Conservation (phyloP, 2,113 vertebrate species). For the Platichthys flesus region DNA sequence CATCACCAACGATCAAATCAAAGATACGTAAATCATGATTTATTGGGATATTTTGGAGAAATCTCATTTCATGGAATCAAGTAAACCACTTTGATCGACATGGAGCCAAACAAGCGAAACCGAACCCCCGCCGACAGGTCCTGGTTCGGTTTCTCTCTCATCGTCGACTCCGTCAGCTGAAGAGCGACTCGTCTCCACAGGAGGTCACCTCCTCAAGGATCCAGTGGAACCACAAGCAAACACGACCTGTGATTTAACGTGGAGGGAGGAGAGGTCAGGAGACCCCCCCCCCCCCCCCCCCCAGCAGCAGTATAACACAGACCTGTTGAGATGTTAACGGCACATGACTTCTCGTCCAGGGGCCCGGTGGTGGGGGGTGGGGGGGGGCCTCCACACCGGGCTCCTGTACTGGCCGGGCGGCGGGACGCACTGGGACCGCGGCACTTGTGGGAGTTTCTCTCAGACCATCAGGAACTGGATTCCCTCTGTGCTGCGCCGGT, state of each 20-base stretch:
- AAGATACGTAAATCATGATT: too few relatives aligned
- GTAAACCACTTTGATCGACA: background rate
- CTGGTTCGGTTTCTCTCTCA: background rate
- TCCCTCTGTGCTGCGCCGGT: slow-evolving; percentile 62
- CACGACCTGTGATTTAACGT: slow-evolving; percentile 49
- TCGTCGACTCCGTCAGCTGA: background rate
- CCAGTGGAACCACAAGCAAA: slow-evolving; percentile 56
- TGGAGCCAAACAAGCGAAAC: background rate
- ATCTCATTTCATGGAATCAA: background rate
- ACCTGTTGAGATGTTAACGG: slow-evolving; percentile 70
- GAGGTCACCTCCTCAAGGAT: slow-evolving; percentile 27
- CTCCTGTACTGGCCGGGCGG: slow-evolving; percentile 49
- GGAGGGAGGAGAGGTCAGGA: slow-evolving; percentile 34
- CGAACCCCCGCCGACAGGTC: background rate
- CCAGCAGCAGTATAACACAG: slow-evolving; percentile 66
- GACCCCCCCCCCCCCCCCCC: slow-evolving; percentile 17
- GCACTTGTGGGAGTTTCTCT: slow-evolving; percentile 38
- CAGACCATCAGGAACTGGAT: slow-evolving; percentile 38
- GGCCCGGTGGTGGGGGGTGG: slow-evolving; percentile 3
- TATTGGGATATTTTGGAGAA: too few relatives aligned
- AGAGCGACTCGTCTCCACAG: slow-evolving; percentile 22
- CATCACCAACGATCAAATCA: too few relatives aligned
- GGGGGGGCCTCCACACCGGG: slow-evolving; percentile 44
- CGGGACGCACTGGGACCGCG: slow-evolving; percentile 18
- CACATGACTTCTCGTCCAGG: slow-evolving; percentile 36